Conservation (phyloP, 92 coral and sea anemone genomes). For the Actinernus sp. region DNA sequence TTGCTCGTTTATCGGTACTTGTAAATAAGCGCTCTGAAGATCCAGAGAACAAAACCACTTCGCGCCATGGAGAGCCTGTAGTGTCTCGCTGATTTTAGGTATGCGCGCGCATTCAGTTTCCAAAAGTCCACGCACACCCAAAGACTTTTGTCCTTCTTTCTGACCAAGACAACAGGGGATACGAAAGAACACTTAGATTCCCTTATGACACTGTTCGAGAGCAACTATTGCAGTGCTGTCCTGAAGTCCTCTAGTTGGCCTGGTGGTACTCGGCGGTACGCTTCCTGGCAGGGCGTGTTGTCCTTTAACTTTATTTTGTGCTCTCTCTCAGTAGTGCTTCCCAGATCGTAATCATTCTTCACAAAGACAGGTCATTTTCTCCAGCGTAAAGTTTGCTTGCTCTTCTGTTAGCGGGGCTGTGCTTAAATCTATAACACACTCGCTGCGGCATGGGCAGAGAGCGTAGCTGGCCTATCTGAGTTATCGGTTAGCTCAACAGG, state of each 20-base stretch:
- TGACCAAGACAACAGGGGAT: slow-evolving; percentile 27
- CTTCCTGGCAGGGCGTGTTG: slow-evolving; percentile 16
- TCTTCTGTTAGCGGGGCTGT: too few relatives aligned
- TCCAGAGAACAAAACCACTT: slow-evolving; percentile 58
- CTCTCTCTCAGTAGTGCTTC: slow-evolving; percentile 18
- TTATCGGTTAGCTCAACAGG: slow-evolving; percentile 27
- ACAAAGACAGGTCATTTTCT: slow-evolving; percentile 38
- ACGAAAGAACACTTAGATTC: slow-evolving; percentile 45
- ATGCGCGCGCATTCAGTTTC: slow-evolving; percentile 46
- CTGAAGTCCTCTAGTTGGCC: slow-evolving; percentile 46
- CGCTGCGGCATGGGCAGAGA: neutral
- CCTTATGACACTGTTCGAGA: slow-evolving; percentile 16
- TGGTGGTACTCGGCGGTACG: slow-evolving; percentile 46
- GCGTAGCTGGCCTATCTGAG: slow-evolving; percentile 9
- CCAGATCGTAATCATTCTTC: slow-evolving; percentile 26
- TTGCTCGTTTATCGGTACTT: slow-evolving; percentile 28
- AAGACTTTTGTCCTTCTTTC: slow-evolving; percentile 18
- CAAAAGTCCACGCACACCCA: slow-evolving; percentile 43
- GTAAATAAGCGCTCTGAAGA: slow-evolving; percentile 67
- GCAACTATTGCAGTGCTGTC: slow-evolving; percentile 24
- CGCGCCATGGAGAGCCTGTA: slow-evolving; percentile 55
- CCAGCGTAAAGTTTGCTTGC: too few relatives aligned
- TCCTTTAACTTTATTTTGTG: slow-evolving; percentile 30
- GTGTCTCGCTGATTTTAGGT: slow-evolving; percentile 51
- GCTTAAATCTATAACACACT: too few relatives aligned